Conservation (phyloP, 2,113 vertebrate species). For the Argyrosomus japonicus region DNA sequence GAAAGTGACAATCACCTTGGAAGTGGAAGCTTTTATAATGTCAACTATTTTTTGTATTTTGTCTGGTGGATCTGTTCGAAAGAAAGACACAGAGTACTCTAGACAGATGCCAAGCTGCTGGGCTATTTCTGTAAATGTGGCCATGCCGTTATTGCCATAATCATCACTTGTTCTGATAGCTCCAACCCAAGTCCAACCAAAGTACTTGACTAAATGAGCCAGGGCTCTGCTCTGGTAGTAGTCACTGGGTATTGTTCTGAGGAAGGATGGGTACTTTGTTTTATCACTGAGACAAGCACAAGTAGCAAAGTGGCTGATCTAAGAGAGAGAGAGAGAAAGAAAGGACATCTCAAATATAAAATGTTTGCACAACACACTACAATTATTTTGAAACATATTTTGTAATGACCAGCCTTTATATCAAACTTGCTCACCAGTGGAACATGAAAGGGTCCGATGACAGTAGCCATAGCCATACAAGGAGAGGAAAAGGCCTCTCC, state of each 20-base stretch:
- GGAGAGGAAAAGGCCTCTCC: conserved; percentile 79
- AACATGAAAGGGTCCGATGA: conserved; percentile 77
- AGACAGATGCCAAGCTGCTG: conserved; percentile 70
- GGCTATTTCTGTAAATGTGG: conserved; percentile 59
- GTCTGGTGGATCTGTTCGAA: conserved; percentile 68
- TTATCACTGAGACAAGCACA: conserved; percentile 84
- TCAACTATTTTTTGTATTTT: conserved; percentile 73
- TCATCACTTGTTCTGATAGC: conserved; percentile 74
- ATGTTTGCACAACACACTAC: background rate
- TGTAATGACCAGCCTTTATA: background rate
- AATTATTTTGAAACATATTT: no score
- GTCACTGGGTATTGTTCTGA: conserved; percentile 85
- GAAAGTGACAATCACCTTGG: conserved; percentile 78
- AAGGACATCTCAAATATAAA: background rate
- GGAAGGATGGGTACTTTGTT: conserved; percentile 84
- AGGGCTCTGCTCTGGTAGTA: conserved; percentile 83
- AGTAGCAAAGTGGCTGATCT: conserved; percentile 85
- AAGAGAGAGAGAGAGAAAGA: conserved; percentile 1
- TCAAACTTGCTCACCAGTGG: conserved; percentile 74
- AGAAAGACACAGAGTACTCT: conserved; percentile 74
- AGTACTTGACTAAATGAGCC: conserved; percentile 77
- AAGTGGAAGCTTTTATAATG: conserved; percentile 72
- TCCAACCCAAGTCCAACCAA: conserved; percentile 80
- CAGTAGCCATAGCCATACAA: conserved; percentile 74
- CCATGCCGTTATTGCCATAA: conserved; percentile 79